These are phyloP conservation scores for Cherax destructor DNA, from an alignment of 1,140 invertebrate species.

Conservation along the genomic window DNA sequence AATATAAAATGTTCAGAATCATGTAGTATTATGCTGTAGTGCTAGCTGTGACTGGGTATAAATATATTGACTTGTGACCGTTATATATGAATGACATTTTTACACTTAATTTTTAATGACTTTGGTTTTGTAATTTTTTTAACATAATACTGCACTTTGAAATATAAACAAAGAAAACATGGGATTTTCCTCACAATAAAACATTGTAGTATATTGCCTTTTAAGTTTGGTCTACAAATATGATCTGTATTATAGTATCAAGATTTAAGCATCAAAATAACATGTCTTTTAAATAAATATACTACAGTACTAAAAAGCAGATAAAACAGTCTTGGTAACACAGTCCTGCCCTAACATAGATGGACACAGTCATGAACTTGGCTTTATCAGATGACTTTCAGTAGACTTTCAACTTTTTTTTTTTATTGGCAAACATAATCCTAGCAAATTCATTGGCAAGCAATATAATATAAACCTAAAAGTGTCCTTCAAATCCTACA, in stretches of 20 bases:
- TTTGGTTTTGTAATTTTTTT: not conserved
- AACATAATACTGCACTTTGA: not conserved
- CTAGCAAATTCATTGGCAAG: not conserved
- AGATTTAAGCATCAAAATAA: not conserved
- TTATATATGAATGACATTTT: not conserved
- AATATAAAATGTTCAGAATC: not conserved
- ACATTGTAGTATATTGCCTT: not conserved
- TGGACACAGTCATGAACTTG: not conserved
- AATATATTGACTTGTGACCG: not conserved
- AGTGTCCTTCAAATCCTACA: conserved; percentile 47
- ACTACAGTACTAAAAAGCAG: not conserved
- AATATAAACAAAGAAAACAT: not conserved
- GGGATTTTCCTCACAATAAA: not conserved
- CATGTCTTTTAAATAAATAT: not conserved
- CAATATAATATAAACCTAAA: not conserved
- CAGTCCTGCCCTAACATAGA: not conserved
- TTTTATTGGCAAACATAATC: not conserved
- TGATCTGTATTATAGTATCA: not conserved
- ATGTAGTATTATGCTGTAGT: not conserved
- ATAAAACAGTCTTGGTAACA: not conserved
- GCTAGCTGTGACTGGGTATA: not conserved
- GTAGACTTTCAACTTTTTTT: not conserved
- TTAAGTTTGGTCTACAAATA: not conserved
- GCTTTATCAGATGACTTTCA: not conserved
- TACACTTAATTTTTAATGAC: not conserved